These are phyloP conservation scores for Agrypnus murinus DNA, from an alignment of 2,888 invertebrate species.

Conservation along the genomic window DNA sequence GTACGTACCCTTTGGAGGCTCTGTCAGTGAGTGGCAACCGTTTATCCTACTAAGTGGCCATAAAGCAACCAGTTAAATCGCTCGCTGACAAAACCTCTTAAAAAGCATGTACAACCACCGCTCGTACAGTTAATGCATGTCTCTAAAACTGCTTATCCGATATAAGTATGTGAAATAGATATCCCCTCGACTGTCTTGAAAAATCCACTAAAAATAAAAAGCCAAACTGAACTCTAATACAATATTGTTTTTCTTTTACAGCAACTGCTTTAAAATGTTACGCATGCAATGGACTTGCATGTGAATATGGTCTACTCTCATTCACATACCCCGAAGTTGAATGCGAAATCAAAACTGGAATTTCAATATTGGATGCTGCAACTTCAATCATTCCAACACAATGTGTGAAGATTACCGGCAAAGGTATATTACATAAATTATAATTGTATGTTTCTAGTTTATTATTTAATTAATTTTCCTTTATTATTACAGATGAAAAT, in stretches of 20 bases:
- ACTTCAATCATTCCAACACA: constrained; percentile 42
- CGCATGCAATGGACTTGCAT: constrained; percentile 41
- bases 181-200: no score
- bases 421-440: constrained; percentile 34
- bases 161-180: no score
- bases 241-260: constrained; percentile 31
- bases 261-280: constrained; percentile 44
- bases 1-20: no score
- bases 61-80: no score
- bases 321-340: constrained; percentile 43
- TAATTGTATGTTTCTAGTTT: background rate
- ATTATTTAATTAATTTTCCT: background rate
- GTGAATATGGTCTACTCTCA: constrained; percentile 39
- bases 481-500: constrained; percentile 37
- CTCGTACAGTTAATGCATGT: no score
- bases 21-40: no score
- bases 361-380: constrained; percentile 29
- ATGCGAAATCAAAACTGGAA: constrained; percentile 40
- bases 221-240: no score
- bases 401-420: constrained; percentile 50
- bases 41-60: no score
- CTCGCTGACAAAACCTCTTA: no score
- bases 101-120: no score
- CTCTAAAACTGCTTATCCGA: no score
- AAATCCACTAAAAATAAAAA: no score